Base-by-base conservation (phyloP, 2,888 invertebrate genomes). In the Antheraea yamamai region DNA sequence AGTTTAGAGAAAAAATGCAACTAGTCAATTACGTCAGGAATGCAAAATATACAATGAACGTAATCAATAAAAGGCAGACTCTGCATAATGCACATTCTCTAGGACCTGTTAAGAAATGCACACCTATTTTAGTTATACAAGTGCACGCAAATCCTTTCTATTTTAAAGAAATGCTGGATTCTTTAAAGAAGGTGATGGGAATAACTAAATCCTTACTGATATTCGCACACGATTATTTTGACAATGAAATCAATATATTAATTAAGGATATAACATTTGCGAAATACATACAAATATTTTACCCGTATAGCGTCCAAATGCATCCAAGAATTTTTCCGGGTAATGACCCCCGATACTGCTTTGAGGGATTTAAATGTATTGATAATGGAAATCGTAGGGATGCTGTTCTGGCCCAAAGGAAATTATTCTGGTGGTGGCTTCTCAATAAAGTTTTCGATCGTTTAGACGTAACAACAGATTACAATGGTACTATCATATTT, bases 361-460 rank as follows among this genome's bases (percentile, higher is more conserved):
- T 74, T 4, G 80, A 81, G 7, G 83, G 82, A 18, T 86, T 82
- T 74, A 68, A 82, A 35, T 90, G 89, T 76, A 74, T 77, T 47
- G 75, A 74, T n/a, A 77, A 79, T 23, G 76, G 80, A 4, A 75
- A 76, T 4, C 52, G 76, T 58, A 83, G 88, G 74, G 76, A 83
- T 30, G 77, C 81, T 3, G 72, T 66, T 0, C 77, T 83, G 10
- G 83, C 83, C 7, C 90, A 91, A 74, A 73, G 76, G 7, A 91
- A 90, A 74, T 85, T 86, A 30, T 86, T 86, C 73, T 89, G 87
- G 90, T 91, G 89, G 91, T 91, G 88, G 91, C 86, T 84, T 75
- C 77, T 80, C 4, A 87, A 84, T 70, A 82, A 83, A 26, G 81
- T 91, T 0, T 91, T 91, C 75, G 85, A 89, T 47, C 74, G 84